Evolutionary conservation across 2,888 invertebrate species (phyloP), one percentile per base, ranked within the genome.

Genomic region (Chrysolina americana): DNA sequence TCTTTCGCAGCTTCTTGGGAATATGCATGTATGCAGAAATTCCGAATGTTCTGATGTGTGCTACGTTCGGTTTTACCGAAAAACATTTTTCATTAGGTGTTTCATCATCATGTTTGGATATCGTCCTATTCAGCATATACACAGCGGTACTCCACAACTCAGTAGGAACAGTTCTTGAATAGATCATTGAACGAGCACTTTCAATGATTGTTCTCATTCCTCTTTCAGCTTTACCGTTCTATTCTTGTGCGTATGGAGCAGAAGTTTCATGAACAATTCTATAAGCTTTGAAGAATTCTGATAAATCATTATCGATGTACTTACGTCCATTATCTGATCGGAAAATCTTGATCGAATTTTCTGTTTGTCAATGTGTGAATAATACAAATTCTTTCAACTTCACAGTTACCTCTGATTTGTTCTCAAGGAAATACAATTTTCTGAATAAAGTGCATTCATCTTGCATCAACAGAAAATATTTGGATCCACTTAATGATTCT

Each of bases 31-130:
- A 76, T 28, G 69, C 70, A 8, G 41, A 17, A 23, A 36, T 53
- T 23, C 75, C 76, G 74, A 79, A 78, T 53, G 65, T 28, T 65
- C 65, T 64, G 8, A 76, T 41, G 68, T 77, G 64, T 28, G 21
- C 17, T 15, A 76, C 48, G 65, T 71, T 64, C 19, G 72, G 66
- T 65, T 72, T 79, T 44, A 21, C 68, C 15, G 50, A 47, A 56
- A 36, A 71, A 78, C 73, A 77, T 13, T 65, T n/a, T 70, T 79
- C 76, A 15, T 19, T 66, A n/a, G 78, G 65, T 28, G 72, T 76
- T 10, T 48, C 11, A 13, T 71, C 19, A 21, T n/a, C 23, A n/a
- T 62, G 62, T 15, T 62, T 23, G n/a, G 62, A 62, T 15, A 36
- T 23, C 15, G 28, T 62, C 15, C 62, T 62, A n/a, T 63, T 63